These are phyloP conservation scores for Sarcophaga bullata DNA, from an alignment of 1,140 invertebrate species.

Conservation along the genomic window DNA sequence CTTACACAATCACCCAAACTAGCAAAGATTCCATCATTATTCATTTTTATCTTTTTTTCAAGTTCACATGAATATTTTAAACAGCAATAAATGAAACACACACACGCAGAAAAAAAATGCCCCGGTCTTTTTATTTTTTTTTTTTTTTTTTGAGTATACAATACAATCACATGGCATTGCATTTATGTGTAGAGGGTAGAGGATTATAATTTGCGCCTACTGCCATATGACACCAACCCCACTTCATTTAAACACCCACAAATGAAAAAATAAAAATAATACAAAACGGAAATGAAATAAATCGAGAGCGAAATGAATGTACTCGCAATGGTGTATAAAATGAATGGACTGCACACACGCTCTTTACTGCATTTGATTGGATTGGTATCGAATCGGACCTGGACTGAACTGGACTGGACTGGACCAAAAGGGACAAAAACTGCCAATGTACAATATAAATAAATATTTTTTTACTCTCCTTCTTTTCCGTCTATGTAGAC, in stretches of 20 bases:
- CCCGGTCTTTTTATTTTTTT: too few relatives aligned
- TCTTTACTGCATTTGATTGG: too few relatives aligned
- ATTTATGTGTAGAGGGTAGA: too few relatives aligned
- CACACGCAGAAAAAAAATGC: too few relatives aligned
- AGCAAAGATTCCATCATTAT: not conserved
- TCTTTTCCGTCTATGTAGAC: not conserved
- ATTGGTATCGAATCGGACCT: too few relatives aligned
- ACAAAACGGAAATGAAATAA: constrained; percentile 40
- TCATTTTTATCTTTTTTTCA: not conserved
- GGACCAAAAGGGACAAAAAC: constrained; percentile 26
- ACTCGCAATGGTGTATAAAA: constrained; percentile 17
- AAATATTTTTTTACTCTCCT: not conserved
- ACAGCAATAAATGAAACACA: constrained; percentile 6
- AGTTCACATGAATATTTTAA: constrained; percentile 32
- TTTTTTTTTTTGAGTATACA: too few relatives aligned
- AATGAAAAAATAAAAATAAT: constrained; percentile 6
- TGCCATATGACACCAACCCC: not conserved
- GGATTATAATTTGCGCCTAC: not conserved
- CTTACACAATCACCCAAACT: too few relatives aligned
- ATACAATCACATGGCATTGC: too few relatives aligned
- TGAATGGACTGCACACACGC: not conserved
- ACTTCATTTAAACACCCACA: not conserved
- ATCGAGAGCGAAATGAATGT: constrained; percentile 41
- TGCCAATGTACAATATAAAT: not conserved
- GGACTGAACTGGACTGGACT: not conserved